Evolutionary conservation across 2,888 invertebrate species (phyloP), one percentile per base, ranked within the genome.

Genomic region (Junonia oenone): DNA sequence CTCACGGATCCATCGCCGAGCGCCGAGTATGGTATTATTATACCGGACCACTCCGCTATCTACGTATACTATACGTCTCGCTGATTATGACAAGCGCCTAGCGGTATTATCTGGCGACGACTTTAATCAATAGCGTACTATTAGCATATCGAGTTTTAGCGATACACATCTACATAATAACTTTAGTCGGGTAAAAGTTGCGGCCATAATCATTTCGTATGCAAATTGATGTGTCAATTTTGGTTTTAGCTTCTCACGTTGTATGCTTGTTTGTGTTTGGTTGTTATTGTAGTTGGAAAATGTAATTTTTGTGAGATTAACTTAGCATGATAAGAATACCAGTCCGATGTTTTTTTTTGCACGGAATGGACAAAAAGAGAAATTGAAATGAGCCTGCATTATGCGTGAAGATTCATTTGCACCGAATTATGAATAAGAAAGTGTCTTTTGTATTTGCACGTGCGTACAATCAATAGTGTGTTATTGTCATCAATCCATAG

Each of bases 11-110:
- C 76, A 73, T 72, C 72, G 70, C 68, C 66, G 71, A 51, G 61
- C 60, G 72, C 72, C 76, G 69, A 72, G 78, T 77, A 78, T 79
- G 80, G 81, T 86, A 85, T 87, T 88, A 89, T 88, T 85, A 85
- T 66, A 69, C 74, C 73, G 78, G 78, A 76, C 80, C 72, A 78
- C 45, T 51, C 43, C 46, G 14, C 52, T 52, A 52, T 46, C 46
- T 73, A 80, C 81, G 82, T 66, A 40, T 38, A 19, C 11, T 17
- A 17, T 40, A 40, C 38, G 38, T 40, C 19, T 66, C 66, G 67
- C 73, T 76, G 83, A 83, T 86, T 86, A 83, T 87, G 83, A 83
- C 82, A 73, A 81, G 66, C 70, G 73, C 59, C 78, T 87, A 88
- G 88, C 88, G 88, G 89, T 85, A 84, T 70, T 63, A 59, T 68